A percentile compares a stretch with the other conserved stretches of the same genome.
Conservation (phyloP, 1,140 invertebrate species). For the Drosophila arawakana region DNA sequence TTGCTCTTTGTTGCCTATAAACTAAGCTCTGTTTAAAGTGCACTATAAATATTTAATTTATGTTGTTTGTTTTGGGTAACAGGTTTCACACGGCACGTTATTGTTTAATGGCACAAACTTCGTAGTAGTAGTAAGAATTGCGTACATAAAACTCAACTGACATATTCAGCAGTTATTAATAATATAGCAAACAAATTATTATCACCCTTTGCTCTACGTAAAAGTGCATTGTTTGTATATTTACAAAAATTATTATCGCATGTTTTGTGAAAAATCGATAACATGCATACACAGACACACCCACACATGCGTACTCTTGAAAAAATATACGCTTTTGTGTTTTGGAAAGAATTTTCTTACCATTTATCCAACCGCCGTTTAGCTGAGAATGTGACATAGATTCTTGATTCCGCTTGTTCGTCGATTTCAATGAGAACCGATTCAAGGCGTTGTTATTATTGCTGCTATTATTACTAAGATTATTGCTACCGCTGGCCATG, state of each 20-base stretch:
- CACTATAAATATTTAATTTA: no score
- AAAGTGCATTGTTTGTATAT: not conserved
- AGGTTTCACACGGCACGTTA: no score
- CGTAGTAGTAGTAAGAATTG: no score
- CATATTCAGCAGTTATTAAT: no score
- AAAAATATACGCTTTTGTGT: constrained; percentile 40
- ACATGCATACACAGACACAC: constrained; percentile 47
- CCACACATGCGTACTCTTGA: constrained; percentile 36
- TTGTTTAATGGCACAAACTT: no score
- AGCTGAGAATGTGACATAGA: constrained; percentile 91
- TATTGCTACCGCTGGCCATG: constrained; percentile 67
- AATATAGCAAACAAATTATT: no score
- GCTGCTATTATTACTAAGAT: constrained; percentile 53
- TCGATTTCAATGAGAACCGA: constrained; percentile 69
- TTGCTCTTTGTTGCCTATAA: no score
- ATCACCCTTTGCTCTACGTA: no score
- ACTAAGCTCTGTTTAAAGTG: no score
- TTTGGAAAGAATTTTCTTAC: constrained; percentile 86
- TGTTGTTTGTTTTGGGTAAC: no score
- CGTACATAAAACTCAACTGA: no score
- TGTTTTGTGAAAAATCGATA: constrained; percentile 69
- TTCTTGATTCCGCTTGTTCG: constrained; percentile 78
- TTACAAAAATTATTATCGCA: not conserved
- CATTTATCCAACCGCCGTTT: constrained; percentile 91
- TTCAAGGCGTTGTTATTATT: constrained; percentile 67